Evolutionary conservation across 2,113 vertebrate genomes (phyloP).

Genomic region (Dolichotis patagonum): DNA sequence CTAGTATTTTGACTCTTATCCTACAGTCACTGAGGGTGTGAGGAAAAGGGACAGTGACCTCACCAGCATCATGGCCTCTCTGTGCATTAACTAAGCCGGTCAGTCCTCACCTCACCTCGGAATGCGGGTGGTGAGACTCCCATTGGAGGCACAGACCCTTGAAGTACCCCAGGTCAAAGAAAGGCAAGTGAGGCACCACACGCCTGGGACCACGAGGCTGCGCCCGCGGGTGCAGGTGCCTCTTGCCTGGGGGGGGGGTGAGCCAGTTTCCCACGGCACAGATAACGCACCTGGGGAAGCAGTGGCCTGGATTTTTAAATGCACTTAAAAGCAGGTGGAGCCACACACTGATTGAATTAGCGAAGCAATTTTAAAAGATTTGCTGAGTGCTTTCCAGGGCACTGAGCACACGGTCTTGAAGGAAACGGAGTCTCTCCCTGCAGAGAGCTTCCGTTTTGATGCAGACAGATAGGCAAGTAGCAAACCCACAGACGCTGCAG

Average conservation of each 20-base stretch:
- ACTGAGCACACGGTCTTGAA: neutral
- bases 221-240: neutral
- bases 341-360: neutral
- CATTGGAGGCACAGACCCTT: neutral
- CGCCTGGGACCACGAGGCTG: rapidly evolving
- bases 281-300: neutral
- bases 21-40: neutral
- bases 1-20: neutral
- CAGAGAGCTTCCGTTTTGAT: neutral
- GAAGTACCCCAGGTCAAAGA: neutral
- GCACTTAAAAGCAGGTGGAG: neutral
- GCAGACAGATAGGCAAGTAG: neutral
- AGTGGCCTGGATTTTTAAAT: neutral
- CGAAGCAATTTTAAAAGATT: neutral
- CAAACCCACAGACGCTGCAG: neutral
- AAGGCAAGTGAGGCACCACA: rapidly evolving
- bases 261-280: no score
- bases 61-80: rapidly evolving
- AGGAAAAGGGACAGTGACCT: neutral
- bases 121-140: neutral
- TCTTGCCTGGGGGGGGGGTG: neutral
- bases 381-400: neutral
- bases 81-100: no score
- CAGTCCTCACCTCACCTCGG: neutral
- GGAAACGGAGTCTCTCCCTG: neutral